Percentiles rank a stretch among this genome's conserved stretches.
Evolutionary conservation across 2,888 invertebrate species (phyloP).

Genomic region (Slavum lentiscoides): DNA sequence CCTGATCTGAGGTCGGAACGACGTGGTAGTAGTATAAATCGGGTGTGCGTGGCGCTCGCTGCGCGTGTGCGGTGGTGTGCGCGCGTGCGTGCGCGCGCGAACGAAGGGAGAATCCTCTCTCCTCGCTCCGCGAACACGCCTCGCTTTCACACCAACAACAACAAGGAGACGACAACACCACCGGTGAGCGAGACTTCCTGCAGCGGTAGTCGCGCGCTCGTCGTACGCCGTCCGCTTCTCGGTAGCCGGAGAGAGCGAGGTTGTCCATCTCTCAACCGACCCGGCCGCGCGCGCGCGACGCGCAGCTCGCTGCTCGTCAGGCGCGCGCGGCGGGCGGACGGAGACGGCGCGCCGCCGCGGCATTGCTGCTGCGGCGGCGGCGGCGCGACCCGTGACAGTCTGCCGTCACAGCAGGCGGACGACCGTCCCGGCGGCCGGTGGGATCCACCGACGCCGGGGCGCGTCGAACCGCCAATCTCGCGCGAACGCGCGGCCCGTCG

Average conservation of each 20-base stretch:
- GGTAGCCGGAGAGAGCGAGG: not conserved
- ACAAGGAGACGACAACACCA: not conserved
- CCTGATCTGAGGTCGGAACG: conserved; percentile 56
- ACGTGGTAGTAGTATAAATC: too few relatives aligned
- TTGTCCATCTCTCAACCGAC: not conserved
- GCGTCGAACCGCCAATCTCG: too few relatives aligned
- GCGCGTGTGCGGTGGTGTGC: too few relatives aligned
- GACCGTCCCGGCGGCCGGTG: conserved; percentile 1
- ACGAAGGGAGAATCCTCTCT: too few relatives aligned
- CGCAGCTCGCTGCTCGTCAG: too few relatives aligned
- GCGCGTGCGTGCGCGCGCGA: too few relatives aligned
- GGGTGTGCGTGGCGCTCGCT: too few relatives aligned
- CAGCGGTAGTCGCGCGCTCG: too few relatives aligned
- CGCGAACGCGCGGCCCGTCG: too few relatives aligned
- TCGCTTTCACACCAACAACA: too few relatives aligned
- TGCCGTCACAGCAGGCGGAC: conserved; percentile 24
- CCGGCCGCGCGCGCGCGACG: not conserved
- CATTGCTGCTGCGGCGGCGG: too few relatives aligned
- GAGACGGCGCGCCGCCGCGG: not conserved
- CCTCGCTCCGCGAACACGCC: too few relatives aligned
- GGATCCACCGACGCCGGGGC: not conserved
- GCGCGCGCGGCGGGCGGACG: conserved; percentile 35
- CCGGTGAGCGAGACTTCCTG: not conserved
- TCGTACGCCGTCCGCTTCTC: conserved; percentile 5
- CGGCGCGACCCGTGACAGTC: conserved; percentile 2